Percentiles rank a stretch among this genome's conserved stretches.
Conservation (phyloP, 2,888 invertebrate species). For the Buathra laborator region DNA sequence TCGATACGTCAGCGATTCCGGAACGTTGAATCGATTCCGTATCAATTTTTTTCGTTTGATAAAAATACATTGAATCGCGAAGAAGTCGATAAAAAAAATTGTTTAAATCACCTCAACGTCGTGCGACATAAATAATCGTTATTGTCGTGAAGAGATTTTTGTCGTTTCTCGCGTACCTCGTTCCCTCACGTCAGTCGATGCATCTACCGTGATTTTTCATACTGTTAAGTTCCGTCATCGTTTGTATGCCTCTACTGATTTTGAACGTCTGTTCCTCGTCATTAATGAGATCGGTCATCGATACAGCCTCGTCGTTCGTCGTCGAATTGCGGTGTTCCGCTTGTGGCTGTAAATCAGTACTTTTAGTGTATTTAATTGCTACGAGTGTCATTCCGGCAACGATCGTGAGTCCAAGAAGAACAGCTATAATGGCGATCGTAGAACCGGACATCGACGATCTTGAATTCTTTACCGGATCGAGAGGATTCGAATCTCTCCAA, state of each 20-base stretch:
- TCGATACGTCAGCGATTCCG: too few relatives aligned
- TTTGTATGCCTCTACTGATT: conserved; percentile 43
- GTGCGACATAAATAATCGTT: conserved; percentile 63
- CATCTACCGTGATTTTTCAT: conserved; percentile 62
- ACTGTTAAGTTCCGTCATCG: conserved; percentile 47
- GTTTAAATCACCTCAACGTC: neutral
- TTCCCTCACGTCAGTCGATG: conserved; percentile 69
- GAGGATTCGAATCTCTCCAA: conserved; percentile 85
- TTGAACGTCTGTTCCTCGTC: conserved; percentile 21
- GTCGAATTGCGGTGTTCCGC: conserved; percentile 36
- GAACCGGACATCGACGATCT: conserved; percentile 68
- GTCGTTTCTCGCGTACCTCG: conserved; percentile 66
- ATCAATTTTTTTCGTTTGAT: too few relatives aligned
- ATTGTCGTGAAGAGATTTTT: conserved; percentile 59
- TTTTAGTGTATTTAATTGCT: conserved; percentile 68
- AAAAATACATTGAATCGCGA: too few relatives aligned
- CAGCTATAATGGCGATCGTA: conserved; percentile 70
- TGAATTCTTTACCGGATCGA: conserved; percentile 12
- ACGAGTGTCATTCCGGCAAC: conserved; percentile 68
- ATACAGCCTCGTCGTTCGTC: conserved; percentile 13
- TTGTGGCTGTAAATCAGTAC: conserved; percentile 63
- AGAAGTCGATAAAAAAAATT: neutral
- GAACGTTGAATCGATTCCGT: too few relatives aligned
- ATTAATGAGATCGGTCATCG: conserved; percentile 9
- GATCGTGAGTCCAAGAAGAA: conserved; percentile 69